phyloP scores from a whole-genome alignment of 2,888 invertebrate species.

The Sialis lutaria region DNA sequence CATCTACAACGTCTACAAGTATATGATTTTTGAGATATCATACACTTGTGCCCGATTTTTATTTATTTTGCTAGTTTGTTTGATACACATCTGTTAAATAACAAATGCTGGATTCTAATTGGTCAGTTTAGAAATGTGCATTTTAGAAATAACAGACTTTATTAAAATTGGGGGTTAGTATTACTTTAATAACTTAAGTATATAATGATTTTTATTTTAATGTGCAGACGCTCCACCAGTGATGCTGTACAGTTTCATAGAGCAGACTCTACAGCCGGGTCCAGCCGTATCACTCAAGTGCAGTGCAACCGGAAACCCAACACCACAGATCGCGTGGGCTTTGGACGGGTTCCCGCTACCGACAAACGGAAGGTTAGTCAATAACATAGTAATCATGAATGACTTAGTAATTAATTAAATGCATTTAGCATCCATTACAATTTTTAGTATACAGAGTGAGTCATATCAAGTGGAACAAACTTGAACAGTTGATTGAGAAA shows the following conservation, averaged over 20 bases:
- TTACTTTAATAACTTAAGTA: not conserved
- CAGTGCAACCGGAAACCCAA: constrained; percentile 58
- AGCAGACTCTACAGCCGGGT: constrained; percentile 60
- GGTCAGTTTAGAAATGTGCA: too few species aligned
- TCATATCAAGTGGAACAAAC: too few species aligned
- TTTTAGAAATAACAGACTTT: too few species aligned
- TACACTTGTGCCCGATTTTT: too few species aligned
- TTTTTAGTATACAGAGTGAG: too few species aligned
- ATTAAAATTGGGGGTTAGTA: too few species aligned
- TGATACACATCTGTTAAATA: too few species aligned
- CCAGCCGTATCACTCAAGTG: constrained; percentile 64
- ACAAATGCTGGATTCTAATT: too few species aligned
- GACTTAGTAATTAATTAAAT: not conserved
- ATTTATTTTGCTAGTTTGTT: too few species aligned
- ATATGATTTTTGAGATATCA: too few species aligned
- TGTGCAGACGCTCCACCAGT: constrained; percentile 55
- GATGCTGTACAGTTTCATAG: constrained; percentile 57
- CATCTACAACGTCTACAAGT: too few species aligned
- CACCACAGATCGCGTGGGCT: constrained; percentile 59
- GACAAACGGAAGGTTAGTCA: constrained; percentile 28
- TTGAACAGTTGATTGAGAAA: too few species aligned
- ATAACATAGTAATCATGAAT: not conserved
- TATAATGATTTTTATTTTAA: constrained; percentile 3
- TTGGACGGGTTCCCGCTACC: constrained; percentile 56
- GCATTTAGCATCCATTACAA: not conserved